Base-by-base conservation (phyloP, 1,140 invertebrate genomes). In the Helicoverpa armigera region DNA sequence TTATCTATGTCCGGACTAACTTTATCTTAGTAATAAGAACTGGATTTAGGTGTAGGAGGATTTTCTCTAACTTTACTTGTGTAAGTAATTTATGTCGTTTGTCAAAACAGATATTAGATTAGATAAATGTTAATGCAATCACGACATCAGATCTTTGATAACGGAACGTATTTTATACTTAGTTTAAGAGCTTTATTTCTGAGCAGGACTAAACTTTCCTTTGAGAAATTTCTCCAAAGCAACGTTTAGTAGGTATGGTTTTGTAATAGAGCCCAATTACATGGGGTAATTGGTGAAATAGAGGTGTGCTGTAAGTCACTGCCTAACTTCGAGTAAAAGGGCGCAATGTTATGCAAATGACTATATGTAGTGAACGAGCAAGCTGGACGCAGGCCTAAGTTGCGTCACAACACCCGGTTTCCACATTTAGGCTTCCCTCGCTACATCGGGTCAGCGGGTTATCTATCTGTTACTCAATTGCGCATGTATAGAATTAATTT, bases 1-100 rank as follows among this genome's bases (percentile, higher is more conserved):
- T 79, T 70, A 79, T 70, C 76, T 79, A 70, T 79, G 43, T 23
- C 18, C 23, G 16, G 76, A 69, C 60, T 23, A 77, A 70, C 51
- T 79, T 79, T 69, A 70, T 23, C 76, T 73, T 4, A 73, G 31
- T 70, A 69, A 58, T 69, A 23, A 31, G n/a, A 78, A 23, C 51
- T 56, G 23, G 50, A 63, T 77, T 77, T 77, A 14, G 60, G 60
- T 54, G 60, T 65, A 51, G 50, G 18, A 74, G 56, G 31, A 74
- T 43, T 51, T 69, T 48, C 43, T 67, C 1, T 67, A 48, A n/a
- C 16, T 48, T 11, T 43, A 9, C 43, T 16, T 18, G n/a, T 16
- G 2, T 43, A 65, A 67, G 35, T 43, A 67, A 65, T 48, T 14
- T 67, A n/a, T n/a, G 43, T 11, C 29, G n/a, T 12, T 69, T 69